These are phyloP conservation scores for Nestor notabilis DNA, from an alignment of 2,113 vertebrate genomes.

Conservation along the genomic window DNA sequence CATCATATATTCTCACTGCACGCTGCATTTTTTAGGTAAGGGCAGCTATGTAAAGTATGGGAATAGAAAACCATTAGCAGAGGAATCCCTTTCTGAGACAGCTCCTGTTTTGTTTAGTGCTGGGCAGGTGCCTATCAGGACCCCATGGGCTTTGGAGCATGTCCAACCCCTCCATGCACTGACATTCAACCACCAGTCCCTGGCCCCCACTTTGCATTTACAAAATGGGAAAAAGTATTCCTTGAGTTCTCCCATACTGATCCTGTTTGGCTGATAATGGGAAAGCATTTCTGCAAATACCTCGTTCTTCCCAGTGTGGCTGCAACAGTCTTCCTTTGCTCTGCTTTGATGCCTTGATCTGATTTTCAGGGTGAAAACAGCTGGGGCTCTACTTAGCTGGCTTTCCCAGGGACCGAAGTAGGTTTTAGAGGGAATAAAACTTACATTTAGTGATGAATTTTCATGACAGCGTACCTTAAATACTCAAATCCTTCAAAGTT, in stretches of 20 bases:
- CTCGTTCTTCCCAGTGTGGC: neutral
- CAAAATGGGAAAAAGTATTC: neutral
- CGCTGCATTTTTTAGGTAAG: neutral
- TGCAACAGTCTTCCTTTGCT: neutral
- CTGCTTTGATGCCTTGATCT: neutral
- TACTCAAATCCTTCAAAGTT: neutral
- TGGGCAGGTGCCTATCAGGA: neutral
- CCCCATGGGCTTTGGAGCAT: rapidly evolving
- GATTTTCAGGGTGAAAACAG: neutral
- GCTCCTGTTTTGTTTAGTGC: neutral
- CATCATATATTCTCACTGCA: neutral
- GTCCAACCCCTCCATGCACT: neutral
- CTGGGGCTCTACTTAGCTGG: neutral
- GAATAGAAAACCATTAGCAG: neutral
- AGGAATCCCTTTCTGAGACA: neutral
- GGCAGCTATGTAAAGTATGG: rapidly evolving
- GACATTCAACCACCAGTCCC: neutral
- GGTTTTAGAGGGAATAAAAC: neutral
- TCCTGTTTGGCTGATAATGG: neutral
- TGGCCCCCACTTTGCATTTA: neutral
- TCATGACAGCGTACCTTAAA: neutral
- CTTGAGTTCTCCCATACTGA: rapidly evolving
- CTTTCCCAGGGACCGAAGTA: neutral
- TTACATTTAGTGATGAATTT: neutral
- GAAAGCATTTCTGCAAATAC: neutral